A percentile compares a stretch with the other conserved stretches of the same genome.
Conservation (phyloP, 2,113 vertebrate species). For the rat (Rattus norvegicus) region GRCr8 NC_086034.1:3799001-3799500, state of each 20-base stretch:
- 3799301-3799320: too few relatives aligned
- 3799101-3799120: background rate
- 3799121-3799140: background rate
- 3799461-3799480: background rate
- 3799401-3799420: background rate
- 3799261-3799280: background rate
- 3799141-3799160: background rate
- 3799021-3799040: background rate
- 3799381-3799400: too few relatives aligned
- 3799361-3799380: too few relatives aligned
- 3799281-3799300: background rate
- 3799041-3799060: background rate
- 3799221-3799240: background rate
- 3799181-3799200: background rate
- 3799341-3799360: too few relatives aligned
- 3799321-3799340: too few relatives aligned
- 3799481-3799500: background rate
- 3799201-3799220: background rate
- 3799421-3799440: background rate
- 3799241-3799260: background rate
- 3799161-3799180: background rate
- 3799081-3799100: background rate
- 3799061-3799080: background rate
- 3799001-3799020: background rate
- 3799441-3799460: background rate